These are phyloP conservation scores for Xiphophorus maculatus DNA, from an alignment of 2,113 vertebrate genomes.

Conservation along the genomic window DNA sequence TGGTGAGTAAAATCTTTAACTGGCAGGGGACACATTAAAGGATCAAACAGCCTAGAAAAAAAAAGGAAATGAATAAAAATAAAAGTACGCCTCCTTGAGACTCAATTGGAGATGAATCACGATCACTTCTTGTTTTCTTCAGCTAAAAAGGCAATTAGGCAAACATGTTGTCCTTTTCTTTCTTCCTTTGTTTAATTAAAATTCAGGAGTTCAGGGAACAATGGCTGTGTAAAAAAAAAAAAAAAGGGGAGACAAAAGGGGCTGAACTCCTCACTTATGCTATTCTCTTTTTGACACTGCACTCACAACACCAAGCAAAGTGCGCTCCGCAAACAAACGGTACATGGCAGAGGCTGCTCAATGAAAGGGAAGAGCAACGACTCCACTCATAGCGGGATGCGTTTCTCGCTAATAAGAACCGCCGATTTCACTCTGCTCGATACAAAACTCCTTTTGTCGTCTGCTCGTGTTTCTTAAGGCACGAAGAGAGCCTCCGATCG, in stretches of 20 bases:
- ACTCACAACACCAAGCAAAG: constrained; percentile 29
- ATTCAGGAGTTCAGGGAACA: constrained; percentile 44
- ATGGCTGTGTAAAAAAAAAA: constrained; percentile 3
- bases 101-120: constrained; percentile 38
- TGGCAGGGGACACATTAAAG: constrained; percentile 25
- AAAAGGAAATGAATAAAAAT: constrained; percentile 18
- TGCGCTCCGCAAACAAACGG: constrained; percentile 18
- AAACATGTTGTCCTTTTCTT: constrained; percentile 10
- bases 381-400: constrained; percentile 10
- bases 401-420: constrained; percentile 39
- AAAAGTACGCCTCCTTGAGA: constrained; percentile 37
- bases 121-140: constrained; percentile 37
- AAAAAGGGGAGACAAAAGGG: constrained; percentile 14
- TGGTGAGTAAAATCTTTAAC: constrained; percentile 29
- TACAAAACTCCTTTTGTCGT: constrained; percentile 34
- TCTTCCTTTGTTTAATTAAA: constrained; percentile 51
- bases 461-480: constrained; percentile 24
- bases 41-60: constrained; percentile 36
- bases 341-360: constrained; percentile 24
- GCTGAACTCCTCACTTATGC: constrained; percentile 3
- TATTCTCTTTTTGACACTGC: constrained; percentile 25
- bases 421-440: constrained; percentile 27
- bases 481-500: constrained; percentile 32
- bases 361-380: constrained; percentile 45
- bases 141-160: constrained; percentile 54